Base-by-base conservation (phyloP, 2,797 vertebrate species). In the Takifugu ocellatus region DNA sequence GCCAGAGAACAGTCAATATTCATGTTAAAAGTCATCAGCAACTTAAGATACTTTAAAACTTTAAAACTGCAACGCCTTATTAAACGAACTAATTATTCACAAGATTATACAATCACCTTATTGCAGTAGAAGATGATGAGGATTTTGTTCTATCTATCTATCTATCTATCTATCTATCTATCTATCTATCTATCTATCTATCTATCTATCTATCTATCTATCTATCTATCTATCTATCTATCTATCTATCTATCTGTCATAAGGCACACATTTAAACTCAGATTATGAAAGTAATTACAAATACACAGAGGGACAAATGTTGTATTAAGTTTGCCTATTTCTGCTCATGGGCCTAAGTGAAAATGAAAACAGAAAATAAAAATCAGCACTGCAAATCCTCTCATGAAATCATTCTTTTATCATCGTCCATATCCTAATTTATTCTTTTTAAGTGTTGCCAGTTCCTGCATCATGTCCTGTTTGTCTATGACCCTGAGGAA, bases 251-350 rank as follows among this genome's bases (percentile, higher is more conserved):
- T 21, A 21, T 21, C 31, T 33, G 33, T 75, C 5, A 48, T 63
- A 54, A 67, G 43, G 47, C 17, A 54, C 54, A 12, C 36, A 33
- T 69, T 69, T 36, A 12, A 36, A 36, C 27, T 45, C 9, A 6
- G 2, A 56, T 51, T 24, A 52, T 72, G 66, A 48, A 54, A 75
- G 56, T 52, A 25, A 66, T 75, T 60, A 68, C 26, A 27, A 8
- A 25, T 29, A 5, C 11, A 47, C 49, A 8, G 51, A 25, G 15
- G 26, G 21, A 59, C 55, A 59, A 66, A 77, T 64, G 29, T 2
- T 15, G 16, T 61, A 65, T 65, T 47, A 56, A 17, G 29, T 45
- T 60, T n/a, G 8, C n/a, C 15, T 56, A 59, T 44, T 16, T 44
- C 16, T 44, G 33, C 50, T 50, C 2, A 39, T 26, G 9, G 5